Evolutionary conservation across 2,113 vertebrate species (phyloP).

Genomic region (Telmatochromis sp.): DNA sequence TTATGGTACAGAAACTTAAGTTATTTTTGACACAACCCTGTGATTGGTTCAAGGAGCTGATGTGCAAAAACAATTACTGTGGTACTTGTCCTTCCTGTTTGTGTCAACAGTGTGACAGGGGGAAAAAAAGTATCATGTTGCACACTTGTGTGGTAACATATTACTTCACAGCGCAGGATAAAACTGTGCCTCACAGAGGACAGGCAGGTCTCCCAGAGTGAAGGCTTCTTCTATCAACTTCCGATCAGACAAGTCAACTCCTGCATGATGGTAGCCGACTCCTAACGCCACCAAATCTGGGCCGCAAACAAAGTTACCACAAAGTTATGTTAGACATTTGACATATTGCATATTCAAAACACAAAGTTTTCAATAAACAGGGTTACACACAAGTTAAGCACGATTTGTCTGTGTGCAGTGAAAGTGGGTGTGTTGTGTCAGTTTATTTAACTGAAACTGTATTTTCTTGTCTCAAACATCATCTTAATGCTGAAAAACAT

Average conservation of each 20-base stretch:
- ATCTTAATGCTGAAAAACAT: neutral
- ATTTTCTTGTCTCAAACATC: neutral
- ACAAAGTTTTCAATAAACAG: neutral
- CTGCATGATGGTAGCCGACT: slow-evolving; percentile 94
- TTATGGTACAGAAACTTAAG: neutral
- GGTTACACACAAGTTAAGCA: neutral
- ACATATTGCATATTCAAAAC: neutral
- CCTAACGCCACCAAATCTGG: slow-evolving; percentile 82
- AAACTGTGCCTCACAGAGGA: slow-evolving; percentile 83
- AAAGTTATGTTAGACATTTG: neutral
- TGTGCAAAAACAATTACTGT: neutral
- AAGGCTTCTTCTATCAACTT: slow-evolving; percentile 87
- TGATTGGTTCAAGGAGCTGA: neutral
- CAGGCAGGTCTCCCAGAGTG: slow-evolving; percentile 83
- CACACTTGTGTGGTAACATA: neutral
- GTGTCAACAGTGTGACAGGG: neutral
- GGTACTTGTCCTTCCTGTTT: neutral
- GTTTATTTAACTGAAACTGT: fast-evolving
- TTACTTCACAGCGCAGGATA: neutral
- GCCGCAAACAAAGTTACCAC: slow-evolving; percentile 4
- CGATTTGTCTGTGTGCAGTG: neutral
- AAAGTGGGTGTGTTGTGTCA: neutral
- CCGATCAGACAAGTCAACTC: slow-evolving; percentile 86
- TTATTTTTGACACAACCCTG: neutral
- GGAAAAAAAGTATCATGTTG: neutral